Conservation (phyloP, 2,888 invertebrate species). For the Philonicus albiceps region DNA sequence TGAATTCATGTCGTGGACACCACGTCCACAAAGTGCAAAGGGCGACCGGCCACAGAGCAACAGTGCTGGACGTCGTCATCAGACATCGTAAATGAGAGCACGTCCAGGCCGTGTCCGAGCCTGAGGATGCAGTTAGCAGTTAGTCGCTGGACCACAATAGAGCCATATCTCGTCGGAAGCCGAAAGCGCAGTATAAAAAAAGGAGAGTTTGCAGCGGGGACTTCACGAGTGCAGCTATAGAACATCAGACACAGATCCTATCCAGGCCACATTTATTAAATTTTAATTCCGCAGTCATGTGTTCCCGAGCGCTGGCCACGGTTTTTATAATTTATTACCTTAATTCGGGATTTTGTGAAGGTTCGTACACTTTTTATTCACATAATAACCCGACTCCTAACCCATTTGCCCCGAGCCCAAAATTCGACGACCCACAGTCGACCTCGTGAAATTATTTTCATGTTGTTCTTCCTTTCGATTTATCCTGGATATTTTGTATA, state of each 20-base stretch:
- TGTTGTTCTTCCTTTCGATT: not conserved
- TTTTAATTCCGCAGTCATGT: constrained; percentile 45
- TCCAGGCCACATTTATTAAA: constrained; percentile 42
- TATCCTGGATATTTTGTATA: not conserved
- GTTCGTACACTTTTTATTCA: constrained; percentile 39
- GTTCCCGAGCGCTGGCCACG: constrained; percentile 44
- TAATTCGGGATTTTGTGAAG: constrained; percentile 43
- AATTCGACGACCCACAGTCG: not conserved
- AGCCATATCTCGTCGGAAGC: constrained; percentile 8
- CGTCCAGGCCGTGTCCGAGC: not conserved
- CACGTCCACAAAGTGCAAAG: not conserved
- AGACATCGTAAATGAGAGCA: constrained; percentile 34
- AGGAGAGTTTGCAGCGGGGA: not conserved
- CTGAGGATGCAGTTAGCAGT: constrained; percentile 25
- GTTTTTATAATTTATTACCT: constrained; percentile 43
- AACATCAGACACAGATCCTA: constrained; percentile 32
- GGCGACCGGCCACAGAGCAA: not conserved
- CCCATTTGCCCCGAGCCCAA: not conserved
- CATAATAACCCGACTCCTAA: constrained; percentile 3
- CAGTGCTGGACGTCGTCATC: constrained; percentile 7
- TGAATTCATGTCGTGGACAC: not conserved
- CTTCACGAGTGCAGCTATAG: constrained; percentile 23
- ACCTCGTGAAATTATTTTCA: not conserved
- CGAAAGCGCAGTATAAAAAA: not conserved
- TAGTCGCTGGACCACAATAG: constrained; percentile 9